Percentiles rank a stretch among this genome's conserved stretches.
These are phyloP conservation scores for Mormyrus proboscirostris DNA, from an alignment of 2,797 vertebrate species.

Conservation along the genomic window DNA sequence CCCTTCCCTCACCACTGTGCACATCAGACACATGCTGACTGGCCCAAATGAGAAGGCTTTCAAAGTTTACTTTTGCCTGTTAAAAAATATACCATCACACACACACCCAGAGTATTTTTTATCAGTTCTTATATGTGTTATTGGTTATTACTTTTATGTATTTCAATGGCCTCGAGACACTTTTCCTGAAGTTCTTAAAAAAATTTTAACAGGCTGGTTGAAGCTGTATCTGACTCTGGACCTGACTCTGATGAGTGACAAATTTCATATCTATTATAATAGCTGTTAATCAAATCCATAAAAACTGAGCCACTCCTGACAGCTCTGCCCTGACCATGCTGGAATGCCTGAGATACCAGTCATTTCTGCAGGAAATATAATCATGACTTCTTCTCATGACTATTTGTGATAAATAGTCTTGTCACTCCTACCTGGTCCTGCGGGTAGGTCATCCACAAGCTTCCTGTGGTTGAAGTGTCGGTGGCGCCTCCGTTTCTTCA, in stretches of 20 bases:
- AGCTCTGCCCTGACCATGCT: neutral
- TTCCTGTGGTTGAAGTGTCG: conserved; percentile 73
- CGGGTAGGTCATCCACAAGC: conserved; percentile 71
- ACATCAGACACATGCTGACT: neutral
- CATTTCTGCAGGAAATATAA: neutral
- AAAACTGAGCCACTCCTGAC: neutral
- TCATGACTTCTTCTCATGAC: neutral
- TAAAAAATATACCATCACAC: neutral
- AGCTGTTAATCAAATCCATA: neutral
- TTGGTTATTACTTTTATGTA: neutral
- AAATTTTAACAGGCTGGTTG: neutral
- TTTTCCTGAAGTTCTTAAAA: neutral
- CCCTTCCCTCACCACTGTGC: neutral
- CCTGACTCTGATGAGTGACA: neutral
- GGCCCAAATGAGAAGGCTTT: conserved; percentile 4
- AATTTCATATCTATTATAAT: neutral
- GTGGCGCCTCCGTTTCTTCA: conserved; percentile 57
- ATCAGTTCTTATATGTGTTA: neutral
- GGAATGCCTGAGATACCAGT: neutral
- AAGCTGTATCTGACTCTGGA: neutral
- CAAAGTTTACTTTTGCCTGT: neutral
- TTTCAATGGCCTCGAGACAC: neutral
- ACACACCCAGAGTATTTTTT: neutral
- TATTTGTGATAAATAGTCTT: neutral
- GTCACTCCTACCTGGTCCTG: conserved; percentile 68